Conservation (phyloP, 2,113 vertebrate genomes). For the Arenaria interpres region DNA sequence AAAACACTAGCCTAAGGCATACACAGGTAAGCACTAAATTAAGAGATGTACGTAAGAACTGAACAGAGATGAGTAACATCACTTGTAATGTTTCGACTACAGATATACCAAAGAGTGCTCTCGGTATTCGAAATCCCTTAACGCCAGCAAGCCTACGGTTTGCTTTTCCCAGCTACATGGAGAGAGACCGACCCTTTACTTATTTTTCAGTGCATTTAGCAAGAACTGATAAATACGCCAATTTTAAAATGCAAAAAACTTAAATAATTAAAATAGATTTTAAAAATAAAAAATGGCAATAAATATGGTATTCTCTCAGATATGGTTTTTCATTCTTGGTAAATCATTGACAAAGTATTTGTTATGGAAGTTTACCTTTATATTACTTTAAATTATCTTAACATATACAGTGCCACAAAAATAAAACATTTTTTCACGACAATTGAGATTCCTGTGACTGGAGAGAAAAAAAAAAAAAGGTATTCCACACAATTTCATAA, state of each 20-base stretch:
- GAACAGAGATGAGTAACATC: conserved; percentile 68
- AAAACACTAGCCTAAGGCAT: conserved; percentile 76
- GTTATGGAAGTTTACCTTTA: conserved; percentile 73
- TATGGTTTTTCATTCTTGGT: conserved; percentile 71
- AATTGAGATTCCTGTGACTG: conserved; percentile 75
- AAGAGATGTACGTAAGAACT: conserved; percentile 72
- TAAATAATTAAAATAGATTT: conserved; percentile 71
- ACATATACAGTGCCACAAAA: conserved; percentile 85
- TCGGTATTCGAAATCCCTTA: conserved; percentile 27
- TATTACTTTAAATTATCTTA: conserved; percentile 81
- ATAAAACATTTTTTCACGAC: conserved; percentile 78
- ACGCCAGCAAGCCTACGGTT: conserved; percentile 42
- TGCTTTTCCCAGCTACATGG: conserved; percentile 45
- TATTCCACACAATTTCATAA: conserved; percentile 76
- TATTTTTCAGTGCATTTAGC: conserved; percentile 71
- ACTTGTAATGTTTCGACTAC: conserved; percentile 62
- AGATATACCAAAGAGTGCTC: conserved; percentile 65
- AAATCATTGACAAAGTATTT: conserved; percentile 67
- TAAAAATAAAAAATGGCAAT: conserved; percentile 66
- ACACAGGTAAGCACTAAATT: conserved; percentile 73
- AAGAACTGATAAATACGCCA: conserved; percentile 68
- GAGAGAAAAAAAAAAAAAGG: conserved; percentile 41
- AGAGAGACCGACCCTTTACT: conserved; percentile 70
- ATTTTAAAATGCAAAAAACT: conserved; percentile 65
- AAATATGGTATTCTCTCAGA: conserved; percentile 71